phyloP scores from a whole-genome alignment of 2,797 vertebrate genomes.

The Bradypodion pumilum region DNA sequence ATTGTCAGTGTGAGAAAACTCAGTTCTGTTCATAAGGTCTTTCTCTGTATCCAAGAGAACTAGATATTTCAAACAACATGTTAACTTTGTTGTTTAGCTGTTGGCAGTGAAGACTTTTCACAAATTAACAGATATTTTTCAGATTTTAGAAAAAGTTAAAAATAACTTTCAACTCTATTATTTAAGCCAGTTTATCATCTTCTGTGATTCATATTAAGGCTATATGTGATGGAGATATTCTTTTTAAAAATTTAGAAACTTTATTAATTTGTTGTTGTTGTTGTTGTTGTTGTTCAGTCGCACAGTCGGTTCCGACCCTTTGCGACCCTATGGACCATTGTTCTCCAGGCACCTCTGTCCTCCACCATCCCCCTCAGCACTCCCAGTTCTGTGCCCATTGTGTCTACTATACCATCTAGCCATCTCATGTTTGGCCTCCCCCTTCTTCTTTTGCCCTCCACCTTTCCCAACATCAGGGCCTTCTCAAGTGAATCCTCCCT shows the following conservation, averaged over 20 bases:
- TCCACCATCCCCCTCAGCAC: too few relatives aligned
- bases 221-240: background rate
- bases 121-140: background rate
- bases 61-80: conserved; percentile 1
- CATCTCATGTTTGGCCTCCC: too few relatives aligned
- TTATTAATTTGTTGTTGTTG: too few relatives aligned
- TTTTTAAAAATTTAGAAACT: background rate
- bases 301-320: too few relatives aligned
- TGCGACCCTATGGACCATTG: too few relatives aligned
- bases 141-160: background rate
- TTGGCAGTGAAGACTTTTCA: conserved; percentile 7
- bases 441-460: too few relatives aligned
- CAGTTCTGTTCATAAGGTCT: background rate
- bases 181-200: background rate
- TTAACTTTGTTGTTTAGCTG: conserved; percentile 8
- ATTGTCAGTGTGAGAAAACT: conserved; percentile 30
- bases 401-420: too few relatives aligned
- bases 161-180: background rate
- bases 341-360: too few relatives aligned
- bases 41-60: conserved; percentile 6
- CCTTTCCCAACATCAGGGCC: too few relatives aligned
- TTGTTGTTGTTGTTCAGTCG: too few relatives aligned
- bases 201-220: background rate
- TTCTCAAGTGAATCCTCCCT: too few relatives aligned
- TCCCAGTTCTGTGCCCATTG: too few relatives aligned